Conservation (phyloP, 2,888 invertebrate genomes). For the Tipula helvola region DNA sequence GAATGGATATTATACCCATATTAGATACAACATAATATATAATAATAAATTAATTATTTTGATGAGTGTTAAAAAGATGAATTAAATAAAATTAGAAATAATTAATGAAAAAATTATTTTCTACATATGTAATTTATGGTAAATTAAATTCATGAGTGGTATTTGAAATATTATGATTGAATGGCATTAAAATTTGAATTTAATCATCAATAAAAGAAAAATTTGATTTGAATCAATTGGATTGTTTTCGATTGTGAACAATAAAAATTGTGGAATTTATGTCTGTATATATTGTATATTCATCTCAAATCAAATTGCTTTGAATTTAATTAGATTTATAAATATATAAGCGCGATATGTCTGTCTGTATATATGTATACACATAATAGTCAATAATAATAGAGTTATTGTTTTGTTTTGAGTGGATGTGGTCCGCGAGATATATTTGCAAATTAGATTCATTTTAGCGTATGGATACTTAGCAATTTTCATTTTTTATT, state of each 20-base stretch:
- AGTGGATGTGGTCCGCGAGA: background rate
- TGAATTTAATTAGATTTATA: background rate
- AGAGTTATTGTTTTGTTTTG: background rate
- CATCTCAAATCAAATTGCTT: background rate
- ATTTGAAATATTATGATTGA: background rate
- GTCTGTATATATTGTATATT: background rate
- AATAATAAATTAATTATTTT: background rate
- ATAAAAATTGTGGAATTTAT: background rate
- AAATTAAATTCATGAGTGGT: background rate
- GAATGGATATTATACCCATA: background rate
- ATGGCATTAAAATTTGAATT: background rate
- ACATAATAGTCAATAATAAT: background rate
- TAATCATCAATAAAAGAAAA: background rate
- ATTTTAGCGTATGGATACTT: background rate
- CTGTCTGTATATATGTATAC: background rate
- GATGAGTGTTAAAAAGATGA: slow-evolving; percentile 4
- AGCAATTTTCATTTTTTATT: background rate
- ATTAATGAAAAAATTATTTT: background rate
- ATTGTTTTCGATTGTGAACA: background rate
- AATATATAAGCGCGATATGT: background rate
- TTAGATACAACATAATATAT: background rate
- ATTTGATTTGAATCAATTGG: background rate
- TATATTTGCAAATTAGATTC: background rate
- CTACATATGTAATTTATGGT: background rate
- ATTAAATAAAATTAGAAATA: slow-evolving; percentile 4